These are phyloP conservation scores for Ammodytes marinus DNA, from an alignment of 2,113 vertebrate genomes.

Conservation along the genomic window DNA sequence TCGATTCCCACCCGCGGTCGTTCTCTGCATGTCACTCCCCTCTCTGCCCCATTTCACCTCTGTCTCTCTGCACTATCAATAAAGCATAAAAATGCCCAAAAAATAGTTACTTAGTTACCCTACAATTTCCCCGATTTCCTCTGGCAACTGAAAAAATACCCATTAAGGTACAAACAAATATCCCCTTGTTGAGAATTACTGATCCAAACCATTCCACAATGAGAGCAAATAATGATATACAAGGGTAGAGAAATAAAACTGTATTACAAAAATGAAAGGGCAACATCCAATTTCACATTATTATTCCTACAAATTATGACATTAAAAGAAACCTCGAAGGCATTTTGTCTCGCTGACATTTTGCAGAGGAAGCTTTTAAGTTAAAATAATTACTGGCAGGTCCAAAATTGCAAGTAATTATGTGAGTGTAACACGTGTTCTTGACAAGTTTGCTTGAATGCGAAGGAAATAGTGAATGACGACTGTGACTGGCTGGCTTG, in stretches of 20 bases:
- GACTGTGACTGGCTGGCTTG: neutral
- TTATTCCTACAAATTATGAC: neutral
- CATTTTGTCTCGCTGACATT: neutral
- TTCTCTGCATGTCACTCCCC: no score
- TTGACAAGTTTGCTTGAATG: neutral
- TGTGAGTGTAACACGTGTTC: neutral
- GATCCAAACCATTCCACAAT: neutral
- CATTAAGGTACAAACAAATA: neutral
- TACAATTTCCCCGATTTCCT: neutral
- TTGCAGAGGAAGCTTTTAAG: constrained; percentile 1
- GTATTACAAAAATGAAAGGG: constrained; percentile 2
- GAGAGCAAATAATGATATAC: neutral
- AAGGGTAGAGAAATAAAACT: neutral
- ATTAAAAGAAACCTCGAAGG: neutral
- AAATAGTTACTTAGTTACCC: neutral
- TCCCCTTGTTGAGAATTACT: neutral
- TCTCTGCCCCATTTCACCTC: no score
- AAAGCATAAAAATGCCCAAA: no score
- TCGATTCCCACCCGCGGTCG: no score
- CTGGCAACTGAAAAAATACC: neutral
- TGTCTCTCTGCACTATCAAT: no score
- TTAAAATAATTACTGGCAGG: constrained; percentile 4
- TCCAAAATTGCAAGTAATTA: constrained; percentile 5
- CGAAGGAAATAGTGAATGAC: constrained; percentile 15
- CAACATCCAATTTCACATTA: neutral